Evolutionary conservation across 2,113 vertebrate genomes (phyloP).

Genomic region (Mustelus asterias): DNA sequence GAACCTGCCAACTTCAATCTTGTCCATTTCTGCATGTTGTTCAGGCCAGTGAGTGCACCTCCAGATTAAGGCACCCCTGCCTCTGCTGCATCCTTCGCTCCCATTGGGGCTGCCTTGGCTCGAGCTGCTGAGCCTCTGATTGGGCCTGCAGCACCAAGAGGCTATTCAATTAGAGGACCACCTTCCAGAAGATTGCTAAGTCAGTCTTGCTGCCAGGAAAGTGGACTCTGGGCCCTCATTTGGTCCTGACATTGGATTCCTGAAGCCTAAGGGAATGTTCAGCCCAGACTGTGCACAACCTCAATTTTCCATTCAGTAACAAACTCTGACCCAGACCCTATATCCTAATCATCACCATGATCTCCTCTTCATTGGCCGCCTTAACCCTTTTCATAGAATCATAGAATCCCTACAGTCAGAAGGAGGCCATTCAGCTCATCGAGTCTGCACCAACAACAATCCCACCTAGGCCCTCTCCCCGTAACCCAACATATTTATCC

Average conservation of each 20-base stretch:
- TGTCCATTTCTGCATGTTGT: background rate
- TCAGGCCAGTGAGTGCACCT: background rate
- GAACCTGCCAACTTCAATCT: background rate
- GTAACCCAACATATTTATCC: too few species aligned
- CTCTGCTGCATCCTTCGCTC: background rate
- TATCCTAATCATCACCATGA: background rate
- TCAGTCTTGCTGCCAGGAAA: background rate
- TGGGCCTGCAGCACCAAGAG: background rate
- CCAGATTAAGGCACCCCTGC: background rate
- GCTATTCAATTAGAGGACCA: background rate
- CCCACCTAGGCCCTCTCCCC: too few species aligned
- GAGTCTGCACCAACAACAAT: too few species aligned
- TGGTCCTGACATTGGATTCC: background rate
- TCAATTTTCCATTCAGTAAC: background rate
- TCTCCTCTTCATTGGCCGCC: background rate
- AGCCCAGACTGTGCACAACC: background rate
- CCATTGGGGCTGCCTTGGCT: background rate
- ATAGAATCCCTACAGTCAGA: too few species aligned
- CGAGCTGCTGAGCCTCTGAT: background rate
- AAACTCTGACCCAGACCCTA: background rate
- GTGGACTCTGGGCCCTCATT: background rate
- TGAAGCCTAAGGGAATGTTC: background rate
- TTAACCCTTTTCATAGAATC: background rate
- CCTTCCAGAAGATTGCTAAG: background rate
- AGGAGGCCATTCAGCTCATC: too few species aligned